Conservation (phyloP, 1,140 invertebrate genomes). For the Drosophila suzukii region DNA sequence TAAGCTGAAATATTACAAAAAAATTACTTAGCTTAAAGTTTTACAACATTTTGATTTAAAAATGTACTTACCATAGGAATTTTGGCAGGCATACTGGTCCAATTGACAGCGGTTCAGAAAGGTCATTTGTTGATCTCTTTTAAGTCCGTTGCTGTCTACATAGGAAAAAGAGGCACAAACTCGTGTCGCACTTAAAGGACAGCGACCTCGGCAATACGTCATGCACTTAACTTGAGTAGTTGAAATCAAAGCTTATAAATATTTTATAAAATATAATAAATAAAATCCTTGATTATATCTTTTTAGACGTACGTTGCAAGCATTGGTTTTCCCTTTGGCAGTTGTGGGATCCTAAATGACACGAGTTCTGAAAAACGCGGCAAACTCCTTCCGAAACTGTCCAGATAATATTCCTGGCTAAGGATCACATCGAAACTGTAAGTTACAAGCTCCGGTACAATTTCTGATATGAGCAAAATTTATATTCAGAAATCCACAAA, state of each 20-base stretch:
- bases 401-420: constrained; percentile 8
- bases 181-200: background rate
- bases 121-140: background rate
- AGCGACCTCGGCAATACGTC: constrained; percentile 3
- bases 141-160: constrained; percentile 2
- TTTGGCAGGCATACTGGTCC: constrained; percentile 6
- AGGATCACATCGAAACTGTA: constrained; percentile 16
- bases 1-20: constrained; percentile 13
- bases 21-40: no score
- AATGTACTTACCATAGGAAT: background rate
- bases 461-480: background rate
- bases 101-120: constrained; percentile 7
- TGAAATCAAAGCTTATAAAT: background rate
- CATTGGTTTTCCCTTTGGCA: constrained; percentile 21
- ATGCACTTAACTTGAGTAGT: background rate
- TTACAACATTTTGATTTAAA: no score
- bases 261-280: background rate
- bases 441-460: constrained; percentile 5
- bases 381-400: constrained; percentile 3
- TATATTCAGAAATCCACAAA: background rate
- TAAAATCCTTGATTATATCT: background rate
- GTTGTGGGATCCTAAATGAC: constrained; percentile 6
- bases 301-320: background rate
- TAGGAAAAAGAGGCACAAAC: constrained; percentile 19
- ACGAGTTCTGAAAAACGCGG: constrained; percentile 18